These are phyloP conservation scores for Pluvialis apricaria DNA, from an alignment of 2,113 vertebrate species.

Conservation along the genomic window DNA sequence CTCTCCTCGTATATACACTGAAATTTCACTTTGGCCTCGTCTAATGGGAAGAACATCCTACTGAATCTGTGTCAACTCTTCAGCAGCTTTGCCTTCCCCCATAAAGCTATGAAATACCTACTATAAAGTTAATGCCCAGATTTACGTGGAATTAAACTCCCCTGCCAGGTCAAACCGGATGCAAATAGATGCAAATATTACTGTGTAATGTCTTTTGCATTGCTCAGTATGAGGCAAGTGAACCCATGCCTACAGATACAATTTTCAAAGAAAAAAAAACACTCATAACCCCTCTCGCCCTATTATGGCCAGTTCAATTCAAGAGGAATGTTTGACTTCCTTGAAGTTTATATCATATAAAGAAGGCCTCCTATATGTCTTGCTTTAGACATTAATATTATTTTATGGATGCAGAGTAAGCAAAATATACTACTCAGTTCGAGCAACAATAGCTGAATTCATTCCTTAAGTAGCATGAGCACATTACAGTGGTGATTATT, in stretches of 20 bases:
- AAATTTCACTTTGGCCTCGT: neutral
- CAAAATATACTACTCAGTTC: neutral
- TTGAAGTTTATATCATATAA: neutral
- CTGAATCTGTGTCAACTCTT: neutral
- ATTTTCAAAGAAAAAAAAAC: conserved; percentile 30
- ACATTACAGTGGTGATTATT: neutral
- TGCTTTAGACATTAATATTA: neutral
- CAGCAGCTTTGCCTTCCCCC: neutral
- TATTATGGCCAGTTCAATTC: neutral
- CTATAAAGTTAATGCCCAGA: neutral
- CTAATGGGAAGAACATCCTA: neutral
- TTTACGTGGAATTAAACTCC: neutral
- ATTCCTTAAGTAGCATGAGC: neutral
- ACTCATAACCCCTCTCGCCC: neutral
- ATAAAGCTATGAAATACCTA: neutral
- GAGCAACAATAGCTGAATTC: neutral
- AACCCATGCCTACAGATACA: neutral
- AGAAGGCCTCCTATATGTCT: neutral
- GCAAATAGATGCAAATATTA: conserved; percentile 23
- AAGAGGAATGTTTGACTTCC: neutral
- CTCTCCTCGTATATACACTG: neutral
- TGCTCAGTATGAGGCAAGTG: neutral
- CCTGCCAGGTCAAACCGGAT: neutral
- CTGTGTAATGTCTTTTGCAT: neutral
- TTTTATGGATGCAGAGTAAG: neutral